Evolutionary conservation across 2,113 vertebrate species (phyloP), one percentile per base, ranked within the genome.

Genomic region (Gulo gulo): DNA sequence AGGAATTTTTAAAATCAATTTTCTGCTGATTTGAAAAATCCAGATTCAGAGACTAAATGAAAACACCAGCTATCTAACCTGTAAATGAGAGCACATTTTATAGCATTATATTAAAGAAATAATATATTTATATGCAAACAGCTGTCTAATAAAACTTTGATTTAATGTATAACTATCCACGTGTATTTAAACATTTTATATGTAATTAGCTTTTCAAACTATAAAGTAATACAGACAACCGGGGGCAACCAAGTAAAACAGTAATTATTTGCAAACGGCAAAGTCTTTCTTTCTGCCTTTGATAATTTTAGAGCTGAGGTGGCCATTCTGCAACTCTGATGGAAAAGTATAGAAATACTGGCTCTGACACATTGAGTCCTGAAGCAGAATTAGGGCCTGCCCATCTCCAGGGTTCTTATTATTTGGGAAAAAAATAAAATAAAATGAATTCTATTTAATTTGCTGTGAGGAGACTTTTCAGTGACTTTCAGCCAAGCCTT

Each of bases 21-120:
- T 94, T 88, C 67, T 87, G 4, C 95, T 82, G 23, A 14, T 2
- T 87, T 88, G 20, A 95, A 97, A 96, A 81, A 87, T 88, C 57
- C 78, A 92, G 80, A 87, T 18, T 81, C 91, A 82, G 24, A 80
- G 42, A 83, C 39, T 59, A 88, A 94, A 47, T 11, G 21, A 86
- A 94, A 94, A 57, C 39, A 61, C 18, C 23, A 94, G 57, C 16
- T 91, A 7, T 80, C 73, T 95, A 57, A 92, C 21, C 45, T 65
- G 69, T 57, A 76, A 95, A 79, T 73, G 47, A 61, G 29, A 63
- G 4, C 15, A 83, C 39, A 81, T 81, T 91, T 92, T 59, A 93
- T 13, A 82, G 3, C 18, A 63, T 83, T 79, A 67, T 45, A 47
- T 42, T 88, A 91, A 89, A 88, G 42, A 81, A 52, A 57, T 7